Conservation (phyloP, 2,797 vertebrate species). For the Saguinus oedipus region DNA sequence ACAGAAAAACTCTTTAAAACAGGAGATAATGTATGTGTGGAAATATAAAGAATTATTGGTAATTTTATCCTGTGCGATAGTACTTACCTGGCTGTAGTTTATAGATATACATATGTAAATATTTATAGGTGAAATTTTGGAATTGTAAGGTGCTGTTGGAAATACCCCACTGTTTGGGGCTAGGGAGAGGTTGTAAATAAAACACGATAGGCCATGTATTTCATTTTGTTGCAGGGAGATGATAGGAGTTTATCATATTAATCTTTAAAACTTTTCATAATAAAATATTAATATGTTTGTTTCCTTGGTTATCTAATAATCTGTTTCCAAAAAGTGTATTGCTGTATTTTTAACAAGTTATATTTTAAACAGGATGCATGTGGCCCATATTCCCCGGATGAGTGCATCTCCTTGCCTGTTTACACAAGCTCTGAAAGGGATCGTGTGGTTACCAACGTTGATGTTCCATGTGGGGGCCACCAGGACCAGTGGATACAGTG, state of each 20-base stretch:
- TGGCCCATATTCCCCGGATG: conserved; percentile 88
- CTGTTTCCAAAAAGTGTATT: neutral
- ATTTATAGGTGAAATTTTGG: neutral
- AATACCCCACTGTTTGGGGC: neutral
- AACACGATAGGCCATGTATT: neutral
- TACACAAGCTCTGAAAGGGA: conserved; percentile 92
- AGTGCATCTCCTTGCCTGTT: conserved; percentile 93
- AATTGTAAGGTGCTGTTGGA: neutral
- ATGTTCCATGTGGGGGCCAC: conserved; percentile 91
- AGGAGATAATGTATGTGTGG: neutral
- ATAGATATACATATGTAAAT: neutral
- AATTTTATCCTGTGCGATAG: neutral
- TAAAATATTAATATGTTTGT: neutral
- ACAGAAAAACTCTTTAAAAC: neutral
- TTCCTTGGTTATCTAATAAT: neutral
- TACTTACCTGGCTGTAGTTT: neutral
- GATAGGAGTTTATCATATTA: neutral
- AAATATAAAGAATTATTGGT: neutral
- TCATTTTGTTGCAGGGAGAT: neutral
- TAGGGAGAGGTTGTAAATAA: neutral
- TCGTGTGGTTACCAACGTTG: conserved; percentile 92
- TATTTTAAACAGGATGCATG: conserved; percentile 81
- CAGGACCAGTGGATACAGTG: conserved; percentile 95
- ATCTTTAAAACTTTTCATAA: conserved; percentile 37
- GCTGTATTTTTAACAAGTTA: neutral